phyloP scores from a whole-genome alignment of 1,140 invertebrate species.

The Aplysia californica region DNA sequence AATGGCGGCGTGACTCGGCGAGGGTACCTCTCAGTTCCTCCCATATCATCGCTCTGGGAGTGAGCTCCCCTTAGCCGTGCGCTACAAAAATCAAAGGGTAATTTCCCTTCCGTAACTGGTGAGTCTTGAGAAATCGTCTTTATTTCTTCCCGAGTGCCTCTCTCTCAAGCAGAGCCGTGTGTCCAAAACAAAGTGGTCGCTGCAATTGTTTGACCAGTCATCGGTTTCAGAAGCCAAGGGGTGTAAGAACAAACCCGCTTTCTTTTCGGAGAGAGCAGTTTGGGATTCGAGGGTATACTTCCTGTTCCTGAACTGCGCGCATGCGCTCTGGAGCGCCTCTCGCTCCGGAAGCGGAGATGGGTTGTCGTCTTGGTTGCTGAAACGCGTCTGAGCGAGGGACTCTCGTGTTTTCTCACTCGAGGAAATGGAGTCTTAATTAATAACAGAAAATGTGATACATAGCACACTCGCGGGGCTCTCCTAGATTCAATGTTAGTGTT shows the following conservation, averaged over 20 bases:
- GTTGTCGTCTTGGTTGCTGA: not conserved
- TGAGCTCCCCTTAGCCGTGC: not conserved
- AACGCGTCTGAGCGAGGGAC: not conserved
- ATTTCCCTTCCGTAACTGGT: constrained; percentile 13
- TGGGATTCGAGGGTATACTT: constrained; percentile 5
- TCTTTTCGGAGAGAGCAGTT: constrained; percentile 4
- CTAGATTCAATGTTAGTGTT: constrained; percentile 1
- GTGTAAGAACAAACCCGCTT: not conserved
- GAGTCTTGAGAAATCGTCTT: not conserved
- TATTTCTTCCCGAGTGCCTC: not conserved
- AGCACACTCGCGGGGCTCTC: not conserved
- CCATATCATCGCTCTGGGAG: not conserved
- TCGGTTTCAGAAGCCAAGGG: not conserved
- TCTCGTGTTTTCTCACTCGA: constrained; percentile 6
- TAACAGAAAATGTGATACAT: constrained; percentile 14
- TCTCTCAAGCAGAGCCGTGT: not conserved
- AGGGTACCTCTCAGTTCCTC: not conserved
- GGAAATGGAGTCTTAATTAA: constrained; percentile 19
- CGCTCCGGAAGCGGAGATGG: constrained; percentile 4
- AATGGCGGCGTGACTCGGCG: not conserved
- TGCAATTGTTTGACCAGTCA: constrained; percentile 6
- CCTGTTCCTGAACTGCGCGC: constrained; percentile 2
- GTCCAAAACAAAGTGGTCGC: not conserved
- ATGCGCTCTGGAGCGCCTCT: not conserved
- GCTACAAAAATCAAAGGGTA: constrained; percentile 10